phyloP scores from a whole-genome alignment of 2,888 invertebrate species.

The Cremastinae sp. region DNA sequence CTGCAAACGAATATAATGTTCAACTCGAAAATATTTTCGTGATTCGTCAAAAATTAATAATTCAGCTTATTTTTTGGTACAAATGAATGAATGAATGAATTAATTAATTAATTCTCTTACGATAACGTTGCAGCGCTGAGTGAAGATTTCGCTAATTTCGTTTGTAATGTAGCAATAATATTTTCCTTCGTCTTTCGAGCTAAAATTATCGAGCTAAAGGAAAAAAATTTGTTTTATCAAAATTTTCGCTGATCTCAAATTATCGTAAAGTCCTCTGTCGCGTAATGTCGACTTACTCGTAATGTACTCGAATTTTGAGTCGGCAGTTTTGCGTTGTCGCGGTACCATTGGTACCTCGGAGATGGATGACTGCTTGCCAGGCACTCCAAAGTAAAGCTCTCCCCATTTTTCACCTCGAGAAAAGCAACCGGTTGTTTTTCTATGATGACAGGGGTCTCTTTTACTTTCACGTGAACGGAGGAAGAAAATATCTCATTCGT shows the following conservation, averaged over 20 bases:
- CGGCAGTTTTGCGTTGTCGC: constrained; percentile 67
- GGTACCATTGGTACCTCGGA: constrained; percentile 73
- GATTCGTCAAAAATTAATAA: not conserved
- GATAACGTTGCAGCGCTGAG: constrained; percentile 67
- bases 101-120: constrained; percentile 62
- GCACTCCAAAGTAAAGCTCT: constrained; percentile 67
- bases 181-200: constrained; percentile 71
- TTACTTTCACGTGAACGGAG: constrained; percentile 66
- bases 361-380: constrained; percentile 68
- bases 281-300: constrained; percentile 67
- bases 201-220: constrained; percentile 62
- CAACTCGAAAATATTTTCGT: not conserved
- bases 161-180: constrained; percentile 74
- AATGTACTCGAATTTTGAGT: constrained; percentile 66
- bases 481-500: constrained; percentile 63
- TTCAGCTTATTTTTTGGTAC: constrained; percentile 27
- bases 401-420: constrained; percentile 68
- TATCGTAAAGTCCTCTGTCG: not conserved
- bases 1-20: constrained; percentile 61
- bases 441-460: constrained; percentile 66
- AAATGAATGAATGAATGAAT: constrained; percentile 2
- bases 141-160: constrained; percentile 68
- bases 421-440: constrained; percentile 67
- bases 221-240: not conserved
- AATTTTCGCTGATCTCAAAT: not conserved